Percentiles rank a stretch among this genome's conserved stretches.
These are phyloP conservation scores for Sphecodes monilicornis DNA, from an alignment of 2,888 invertebrate species.

Conservation along the genomic window DNA sequence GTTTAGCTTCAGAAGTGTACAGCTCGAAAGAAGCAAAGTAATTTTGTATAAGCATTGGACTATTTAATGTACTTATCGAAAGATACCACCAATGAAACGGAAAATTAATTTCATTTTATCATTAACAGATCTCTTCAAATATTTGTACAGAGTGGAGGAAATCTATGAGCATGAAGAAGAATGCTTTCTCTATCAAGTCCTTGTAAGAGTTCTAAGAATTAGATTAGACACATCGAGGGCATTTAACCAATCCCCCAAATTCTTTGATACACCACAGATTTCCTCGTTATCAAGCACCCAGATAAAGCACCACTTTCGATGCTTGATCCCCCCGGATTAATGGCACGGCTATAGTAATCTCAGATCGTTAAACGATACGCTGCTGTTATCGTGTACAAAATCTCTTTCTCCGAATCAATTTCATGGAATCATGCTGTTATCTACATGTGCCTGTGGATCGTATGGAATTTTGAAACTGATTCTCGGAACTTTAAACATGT, in stretches of 20 bases:
- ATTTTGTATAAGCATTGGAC: no score
- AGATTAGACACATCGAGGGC: not conserved
- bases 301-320: not conserved
- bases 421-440: not conserved
- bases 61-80: no score
- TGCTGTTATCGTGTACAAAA: not conserved
- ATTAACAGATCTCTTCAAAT: not conserved
- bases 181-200: not conserved
- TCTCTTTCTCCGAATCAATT: constrained; percentile 2
- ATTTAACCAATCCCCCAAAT: not conserved
- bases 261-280: not conserved
- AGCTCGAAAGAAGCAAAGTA: no score
- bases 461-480: not conserved
- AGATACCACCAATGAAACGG: no score
- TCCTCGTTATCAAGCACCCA: not conserved
- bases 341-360: not conserved
- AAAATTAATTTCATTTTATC: no score
- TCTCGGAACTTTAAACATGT: not conserved
- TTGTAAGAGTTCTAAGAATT: not conserved
- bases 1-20: no score
- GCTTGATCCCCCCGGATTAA: not conserved
- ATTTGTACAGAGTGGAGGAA: not conserved
- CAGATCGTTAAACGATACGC: not conserved
- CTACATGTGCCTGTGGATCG: not conserved
- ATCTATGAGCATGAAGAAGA: not conserved